phyloP scores from a whole-genome alignment of 2,113 vertebrate genomes.

The Xenopus borealis region DNA sequence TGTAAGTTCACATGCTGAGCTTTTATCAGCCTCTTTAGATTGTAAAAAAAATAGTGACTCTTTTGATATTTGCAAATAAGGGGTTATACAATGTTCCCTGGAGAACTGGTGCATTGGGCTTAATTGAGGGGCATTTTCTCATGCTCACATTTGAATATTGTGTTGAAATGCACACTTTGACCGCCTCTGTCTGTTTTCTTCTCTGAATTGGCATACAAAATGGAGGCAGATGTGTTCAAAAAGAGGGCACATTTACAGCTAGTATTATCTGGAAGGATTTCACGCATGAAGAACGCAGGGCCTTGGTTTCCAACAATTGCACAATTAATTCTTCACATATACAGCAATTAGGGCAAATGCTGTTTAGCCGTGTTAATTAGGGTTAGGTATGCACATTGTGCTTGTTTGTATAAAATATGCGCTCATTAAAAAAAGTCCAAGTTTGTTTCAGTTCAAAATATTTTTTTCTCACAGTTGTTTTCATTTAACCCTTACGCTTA shows the following conservation, averaged over 20 bases:
- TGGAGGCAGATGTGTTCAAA: slow-evolving; percentile 19
- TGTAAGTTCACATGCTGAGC: slow-evolving; percentile 40
- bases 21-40: slow-evolving; percentile 43
- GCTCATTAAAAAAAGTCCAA: slow-evolving; percentile 70
- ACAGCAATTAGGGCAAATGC: slow-evolving; percentile 70
- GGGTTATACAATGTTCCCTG: slow-evolving; percentile 34
- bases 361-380: slow-evolving; percentile 71
- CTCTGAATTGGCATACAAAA: slow-evolving; percentile 25
- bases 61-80: slow-evolving; percentile 60
- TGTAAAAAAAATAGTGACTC: slow-evolving; percentile 51
- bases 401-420: slow-evolving; percentile 76
- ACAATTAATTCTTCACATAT: slow-evolving; percentile 71
- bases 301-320: slow-evolving; percentile 66
- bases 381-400: slow-evolving; percentile 63
- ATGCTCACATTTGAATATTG: slow-evolving; percentile 54
- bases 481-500: slow-evolving; percentile 54
- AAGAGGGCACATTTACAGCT: slow-evolving; percentile 45
- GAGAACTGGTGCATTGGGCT: slow-evolving; percentile 49
- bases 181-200: slow-evolving; percentile 12
- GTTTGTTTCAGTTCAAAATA: slow-evolving; percentile 66
- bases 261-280: slow-evolving; percentile 51
- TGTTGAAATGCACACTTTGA: slow-evolving; percentile 50
- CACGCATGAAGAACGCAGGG: slow-evolving; percentile 59
- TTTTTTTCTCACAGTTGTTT: slow-evolving; percentile 55
- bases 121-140: slow-evolving; percentile 56